Evolutionary conservation across 2,113 vertebrate genomes (phyloP).

Genomic region (Antechinus flavipes): DNA sequence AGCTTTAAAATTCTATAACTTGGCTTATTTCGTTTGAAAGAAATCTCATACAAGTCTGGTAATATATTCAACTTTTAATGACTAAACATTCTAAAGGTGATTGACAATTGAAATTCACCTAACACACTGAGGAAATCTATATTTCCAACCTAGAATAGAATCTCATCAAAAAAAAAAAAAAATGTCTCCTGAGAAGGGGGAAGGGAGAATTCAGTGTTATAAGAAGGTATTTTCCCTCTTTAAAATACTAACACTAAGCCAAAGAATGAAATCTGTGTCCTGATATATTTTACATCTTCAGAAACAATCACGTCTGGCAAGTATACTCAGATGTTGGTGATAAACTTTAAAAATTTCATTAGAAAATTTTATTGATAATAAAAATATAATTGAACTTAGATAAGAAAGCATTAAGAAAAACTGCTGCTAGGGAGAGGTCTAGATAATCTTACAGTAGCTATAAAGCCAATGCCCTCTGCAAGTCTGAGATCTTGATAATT

Average conservation of each 20-base stretch:
- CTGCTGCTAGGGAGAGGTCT: not conserved
- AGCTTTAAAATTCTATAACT: not conserved
- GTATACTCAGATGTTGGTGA: not conserved
- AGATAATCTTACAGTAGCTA: not conserved
- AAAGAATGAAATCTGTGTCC: not conserved
- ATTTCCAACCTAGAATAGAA: conserved; percentile 13
- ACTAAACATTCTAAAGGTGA: conserved; percentile 2
- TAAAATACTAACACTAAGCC: conserved; percentile 5
- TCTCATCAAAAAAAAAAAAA: not conserved
- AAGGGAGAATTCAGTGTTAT: not conserved
- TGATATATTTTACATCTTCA: not conserved
- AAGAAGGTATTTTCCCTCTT: not conserved
- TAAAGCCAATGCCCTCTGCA: not conserved
- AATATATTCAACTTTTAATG: not conserved
- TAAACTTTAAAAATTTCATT: conserved; percentile 7
- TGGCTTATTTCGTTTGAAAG: not conserved
- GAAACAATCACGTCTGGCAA: not conserved
- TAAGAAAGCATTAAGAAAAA: not conserved
- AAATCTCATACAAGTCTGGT: not conserved
- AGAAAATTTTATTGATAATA: conserved; percentile 6
- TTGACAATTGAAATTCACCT: conserved; percentile 2
- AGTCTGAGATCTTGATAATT: not conserved
- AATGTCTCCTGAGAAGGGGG: not conserved
- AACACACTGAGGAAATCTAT: not conserved
- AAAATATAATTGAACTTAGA: conserved; percentile 10